These are phyloP conservation scores for Brassicogethes aeneus DNA, from an alignment of 2,888 invertebrate genomes.

Conservation along the genomic window DNA sequence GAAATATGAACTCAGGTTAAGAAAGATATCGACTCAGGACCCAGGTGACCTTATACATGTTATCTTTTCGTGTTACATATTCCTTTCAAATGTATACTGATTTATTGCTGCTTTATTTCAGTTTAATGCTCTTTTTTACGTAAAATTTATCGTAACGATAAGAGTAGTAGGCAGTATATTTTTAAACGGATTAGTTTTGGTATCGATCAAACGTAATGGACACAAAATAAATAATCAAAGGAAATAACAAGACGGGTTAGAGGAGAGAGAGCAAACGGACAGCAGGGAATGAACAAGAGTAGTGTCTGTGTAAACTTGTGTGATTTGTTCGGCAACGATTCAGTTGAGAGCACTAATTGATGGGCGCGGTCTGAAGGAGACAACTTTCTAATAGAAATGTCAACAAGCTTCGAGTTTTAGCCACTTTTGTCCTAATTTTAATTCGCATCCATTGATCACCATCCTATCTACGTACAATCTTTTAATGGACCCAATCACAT, in stretches of 20 bases:
- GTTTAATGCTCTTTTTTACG: not conserved
- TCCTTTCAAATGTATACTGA: slow-evolving; percentile 17
- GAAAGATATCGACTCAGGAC: slow-evolving; percentile 20
- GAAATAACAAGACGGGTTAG: too few species aligned
- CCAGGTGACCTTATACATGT: slow-evolving; percentile 20
- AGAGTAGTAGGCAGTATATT: too few species aligned
- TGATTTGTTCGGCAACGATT: slow-evolving; percentile 33
- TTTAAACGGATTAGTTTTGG: too few species aligned
- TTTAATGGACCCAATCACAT: too few species aligned
- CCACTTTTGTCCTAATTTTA: slow-evolving; percentile 22
- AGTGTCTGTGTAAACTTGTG: slow-evolving; percentile 28
- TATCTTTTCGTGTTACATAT: slow-evolving; percentile 16
- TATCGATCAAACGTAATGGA: too few species aligned
- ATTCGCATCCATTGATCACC: slow-evolving; percentile 5
- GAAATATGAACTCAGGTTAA: slow-evolving; percentile 28
- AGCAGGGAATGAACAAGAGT: slow-evolving; percentile 9
- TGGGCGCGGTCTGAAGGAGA: slow-evolving; percentile 38
- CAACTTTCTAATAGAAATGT: slow-evolving; percentile 41
- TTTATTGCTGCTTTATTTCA: slow-evolving; percentile 23
- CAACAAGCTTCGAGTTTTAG: slow-evolving; percentile 30
- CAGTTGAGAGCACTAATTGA: slow-evolving; percentile 40
- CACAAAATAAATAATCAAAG: too few species aligned
- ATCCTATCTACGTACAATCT: too few species aligned
- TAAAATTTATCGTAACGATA: too few species aligned
- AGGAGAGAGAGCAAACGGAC: not conserved